phyloP scores from a whole-genome alignment of 2,888 invertebrate genomes.

The Drosophila hamatofila region DNA sequence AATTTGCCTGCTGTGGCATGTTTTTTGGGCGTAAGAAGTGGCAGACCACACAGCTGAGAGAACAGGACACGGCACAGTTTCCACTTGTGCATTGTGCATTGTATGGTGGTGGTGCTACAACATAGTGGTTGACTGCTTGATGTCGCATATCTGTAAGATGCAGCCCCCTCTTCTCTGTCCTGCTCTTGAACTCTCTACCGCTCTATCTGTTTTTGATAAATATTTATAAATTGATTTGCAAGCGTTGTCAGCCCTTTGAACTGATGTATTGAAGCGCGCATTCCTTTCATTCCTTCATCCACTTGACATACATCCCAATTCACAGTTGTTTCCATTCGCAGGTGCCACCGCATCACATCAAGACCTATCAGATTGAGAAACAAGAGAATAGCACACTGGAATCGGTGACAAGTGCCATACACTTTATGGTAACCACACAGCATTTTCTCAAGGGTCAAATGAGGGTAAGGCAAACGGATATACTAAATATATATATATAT shows the following conservation, averaged over 20 bases:
- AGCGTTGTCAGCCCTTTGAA: slow-evolving; percentile 24
- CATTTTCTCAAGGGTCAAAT: slow-evolving; percentile 84
- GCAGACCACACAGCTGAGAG: slow-evolving; percentile 24
- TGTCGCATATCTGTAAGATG: slow-evolving; percentile 35
- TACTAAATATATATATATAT: neutral
- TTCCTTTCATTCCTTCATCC: slow-evolving; percentile 16
- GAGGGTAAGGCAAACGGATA: slow-evolving; percentile 69
- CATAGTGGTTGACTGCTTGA: slow-evolving; percentile 16
- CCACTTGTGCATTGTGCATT: slow-evolving; percentile 51
- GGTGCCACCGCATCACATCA: slow-evolving; percentile 84
- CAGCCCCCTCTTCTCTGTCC: slow-evolving; percentile 1
- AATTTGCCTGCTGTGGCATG: slow-evolving; percentile 73
- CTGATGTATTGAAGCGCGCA: slow-evolving; percentile 30
- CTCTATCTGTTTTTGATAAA: slow-evolving; percentile 23
- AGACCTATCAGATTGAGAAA: slow-evolving; percentile 84
- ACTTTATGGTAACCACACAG: slow-evolving; percentile 84
- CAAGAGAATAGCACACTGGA: slow-evolving; percentile 83
- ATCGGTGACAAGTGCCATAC: slow-evolving; percentile 83
- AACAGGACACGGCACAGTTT: slow-evolving; percentile 32
- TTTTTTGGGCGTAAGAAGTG: slow-evolving; percentile 74
- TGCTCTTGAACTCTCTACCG: neutral
- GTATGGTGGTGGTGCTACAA: slow-evolving; percentile 25
- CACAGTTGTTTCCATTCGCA: slow-evolving; percentile 40
- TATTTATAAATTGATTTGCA: slow-evolving; percentile 69
- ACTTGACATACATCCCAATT: slow-evolving; percentile 47